These are phyloP conservation scores for Montipora cactus DNA, from an alignment of 64 coral and sea anemone species.

Conservation along the genomic window DNA sequence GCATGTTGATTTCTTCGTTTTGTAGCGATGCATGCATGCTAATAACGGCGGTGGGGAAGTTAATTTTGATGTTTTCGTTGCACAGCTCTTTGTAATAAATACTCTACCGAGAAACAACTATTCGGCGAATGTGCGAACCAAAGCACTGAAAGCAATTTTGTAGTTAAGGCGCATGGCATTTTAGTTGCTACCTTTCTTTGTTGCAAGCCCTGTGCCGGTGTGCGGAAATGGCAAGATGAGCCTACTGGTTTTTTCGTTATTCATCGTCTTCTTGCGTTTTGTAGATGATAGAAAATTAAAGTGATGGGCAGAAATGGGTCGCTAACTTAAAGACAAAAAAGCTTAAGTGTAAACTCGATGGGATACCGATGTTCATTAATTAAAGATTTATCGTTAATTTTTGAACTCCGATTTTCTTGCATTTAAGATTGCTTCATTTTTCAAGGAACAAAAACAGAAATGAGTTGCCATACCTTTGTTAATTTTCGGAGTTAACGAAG, in stretches of 20 bases:
- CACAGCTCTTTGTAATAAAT: neutral
- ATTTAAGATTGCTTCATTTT: neutral
- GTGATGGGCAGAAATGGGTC: no score
- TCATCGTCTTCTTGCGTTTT: no score
- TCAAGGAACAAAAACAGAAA: neutral
- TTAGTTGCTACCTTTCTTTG: neutral
- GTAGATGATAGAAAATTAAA: no score
- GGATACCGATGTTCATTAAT: neutral
- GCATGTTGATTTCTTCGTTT: no score
- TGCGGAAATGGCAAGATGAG: neutral
- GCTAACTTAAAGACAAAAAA: no score
- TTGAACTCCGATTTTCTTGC: neutral
- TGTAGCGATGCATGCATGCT: neutral
- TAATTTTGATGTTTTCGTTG: neutral
- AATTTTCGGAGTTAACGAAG: neutral
- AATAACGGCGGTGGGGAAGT: neutral
- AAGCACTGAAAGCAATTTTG: neutral
- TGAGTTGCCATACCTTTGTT: neutral
- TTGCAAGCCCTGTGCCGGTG: neutral
- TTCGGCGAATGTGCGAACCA: neutral
- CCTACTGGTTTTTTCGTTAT: no score
- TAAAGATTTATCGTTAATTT: neutral
- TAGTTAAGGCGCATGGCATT: neutral
- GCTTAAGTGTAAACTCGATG: neutral
- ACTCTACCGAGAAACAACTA: neutral